Percentiles rank a stretch among this genome's conserved stretches.
Evolutionary conservation across 2,888 invertebrate genomes (phyloP).

Genomic region (Eupsilia transversa): DNA sequence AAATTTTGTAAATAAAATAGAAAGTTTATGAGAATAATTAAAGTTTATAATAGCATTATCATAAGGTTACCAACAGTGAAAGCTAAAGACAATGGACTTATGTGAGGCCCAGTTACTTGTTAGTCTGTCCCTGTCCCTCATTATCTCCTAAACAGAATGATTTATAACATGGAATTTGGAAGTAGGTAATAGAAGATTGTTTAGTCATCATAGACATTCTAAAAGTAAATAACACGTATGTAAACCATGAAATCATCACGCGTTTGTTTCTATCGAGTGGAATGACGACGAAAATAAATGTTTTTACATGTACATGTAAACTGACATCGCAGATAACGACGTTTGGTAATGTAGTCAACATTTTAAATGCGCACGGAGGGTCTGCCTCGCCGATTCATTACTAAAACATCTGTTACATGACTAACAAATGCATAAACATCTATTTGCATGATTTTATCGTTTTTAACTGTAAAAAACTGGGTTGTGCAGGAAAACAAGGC

Average conservation of each 20-base stretch:
- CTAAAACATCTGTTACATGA: conserved; percentile 74
- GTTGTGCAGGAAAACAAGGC: conserved; percentile 31
- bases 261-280: neutral
- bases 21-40: neutral
- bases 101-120: neutral
- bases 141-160: conserved; percentile 13
- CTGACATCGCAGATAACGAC: conserved; percentile 57
- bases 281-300: conserved; percentile 29
- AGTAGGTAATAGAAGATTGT: neutral
- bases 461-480: conserved; percentile 55
- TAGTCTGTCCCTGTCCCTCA: neutral
- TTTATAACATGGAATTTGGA: neutral
- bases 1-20: conserved; percentile 2
- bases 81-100: conserved; percentile 16
- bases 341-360: conserved; percentile 52
- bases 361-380: conserved; percentile 60
- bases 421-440: conserved; percentile 62
- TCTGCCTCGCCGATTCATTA: conserved; percentile 56
- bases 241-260: conserved; percentile 18
- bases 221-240: conserved; percentile 12
- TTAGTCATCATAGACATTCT: conserved; percentile 8
- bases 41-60: neutral
- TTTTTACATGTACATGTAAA: conserved; percentile 50
- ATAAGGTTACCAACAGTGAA: conserved; percentile 5
- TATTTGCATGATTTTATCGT: conserved; percentile 53